phyloP scores from a whole-genome alignment of 2,113 vertebrate genomes.

The Stictonetta naevosa region DNA sequence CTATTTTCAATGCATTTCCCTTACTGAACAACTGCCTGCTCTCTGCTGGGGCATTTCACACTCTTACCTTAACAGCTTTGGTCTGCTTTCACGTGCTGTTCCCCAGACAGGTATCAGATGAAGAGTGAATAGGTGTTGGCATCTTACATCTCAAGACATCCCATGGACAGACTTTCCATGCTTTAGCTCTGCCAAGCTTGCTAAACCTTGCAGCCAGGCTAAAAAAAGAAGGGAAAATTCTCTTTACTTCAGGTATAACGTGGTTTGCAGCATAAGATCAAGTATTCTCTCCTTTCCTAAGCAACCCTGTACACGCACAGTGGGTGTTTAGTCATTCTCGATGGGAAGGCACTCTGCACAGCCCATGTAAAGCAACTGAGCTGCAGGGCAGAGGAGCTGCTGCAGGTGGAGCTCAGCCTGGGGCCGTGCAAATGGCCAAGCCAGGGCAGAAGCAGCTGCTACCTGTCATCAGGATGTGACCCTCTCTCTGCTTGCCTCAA shows the following conservation, averaged over 20 bases:
- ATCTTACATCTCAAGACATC: not conserved
- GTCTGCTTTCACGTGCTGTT: not conserved
- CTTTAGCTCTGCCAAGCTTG: not conserved
- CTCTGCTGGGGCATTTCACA: not conserved
- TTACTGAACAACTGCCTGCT: not conserved
- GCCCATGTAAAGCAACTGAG: not conserved
- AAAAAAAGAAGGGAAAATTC: not conserved
- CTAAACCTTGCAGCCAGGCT: not conserved
- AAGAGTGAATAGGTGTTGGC: not conserved
- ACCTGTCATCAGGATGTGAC: not conserved
- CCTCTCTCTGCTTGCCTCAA: not conserved
- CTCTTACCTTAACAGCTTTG: not conserved
- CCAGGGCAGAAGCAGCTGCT: not conserved
- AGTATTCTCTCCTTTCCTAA: not conserved
- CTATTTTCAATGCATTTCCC: not conserved
- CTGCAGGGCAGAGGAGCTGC: not conserved
- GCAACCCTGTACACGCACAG: rapidly evolving
- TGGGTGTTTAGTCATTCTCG: not conserved
- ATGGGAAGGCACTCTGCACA: not conserved
- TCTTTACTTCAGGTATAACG: not conserved
- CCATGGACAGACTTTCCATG: not conserved
- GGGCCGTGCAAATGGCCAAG: not conserved
- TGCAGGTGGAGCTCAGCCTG: not conserved
- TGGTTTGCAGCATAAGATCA: not conserved
- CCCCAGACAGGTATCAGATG: not conserved